These are phyloP conservation scores for Conger conger DNA, from an alignment of 2,113 vertebrate genomes.

Conservation along the genomic window DNA sequence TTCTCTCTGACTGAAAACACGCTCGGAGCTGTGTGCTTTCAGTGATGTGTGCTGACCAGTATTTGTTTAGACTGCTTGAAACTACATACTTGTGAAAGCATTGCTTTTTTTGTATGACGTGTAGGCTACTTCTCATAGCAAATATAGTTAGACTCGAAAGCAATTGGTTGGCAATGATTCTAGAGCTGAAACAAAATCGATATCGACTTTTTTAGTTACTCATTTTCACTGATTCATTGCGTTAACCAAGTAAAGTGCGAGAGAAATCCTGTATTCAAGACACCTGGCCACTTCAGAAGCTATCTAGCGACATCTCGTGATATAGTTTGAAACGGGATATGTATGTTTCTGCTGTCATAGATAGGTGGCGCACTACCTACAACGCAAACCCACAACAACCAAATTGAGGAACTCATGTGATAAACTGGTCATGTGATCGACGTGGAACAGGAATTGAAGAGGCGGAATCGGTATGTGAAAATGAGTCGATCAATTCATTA, in stretches of 20 bases:
- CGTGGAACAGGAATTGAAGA: background rate
- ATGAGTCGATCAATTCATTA: background rate
- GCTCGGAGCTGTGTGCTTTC: constrained; percentile 28
- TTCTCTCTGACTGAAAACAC: constrained; percentile 26
- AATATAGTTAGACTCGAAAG: too few species aligned
- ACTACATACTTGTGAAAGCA: too few species aligned
- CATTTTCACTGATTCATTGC: too few species aligned
- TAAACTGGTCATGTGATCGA: background rate
- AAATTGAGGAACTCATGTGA: background rate
- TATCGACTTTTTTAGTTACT: too few species aligned
- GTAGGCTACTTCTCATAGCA: too few species aligned
- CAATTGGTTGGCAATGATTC: too few species aligned
- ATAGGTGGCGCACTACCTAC: background rate
- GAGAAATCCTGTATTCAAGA: too few species aligned
- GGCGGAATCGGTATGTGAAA: background rate
- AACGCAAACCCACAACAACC: too few species aligned
- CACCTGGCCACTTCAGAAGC: background rate
- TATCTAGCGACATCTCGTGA: constrained; percentile 8
- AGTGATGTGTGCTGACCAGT: constrained; percentile 15
- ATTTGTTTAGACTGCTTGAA: constrained; percentile 21
- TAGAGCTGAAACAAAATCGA: too few species aligned
- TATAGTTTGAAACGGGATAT: background rate
- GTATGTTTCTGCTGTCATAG: background rate
- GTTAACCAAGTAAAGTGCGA: too few species aligned
- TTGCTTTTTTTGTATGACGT: too few species aligned